Conservation (phyloP, 2,113 vertebrate species). For the Gavia stellata region DNA sequence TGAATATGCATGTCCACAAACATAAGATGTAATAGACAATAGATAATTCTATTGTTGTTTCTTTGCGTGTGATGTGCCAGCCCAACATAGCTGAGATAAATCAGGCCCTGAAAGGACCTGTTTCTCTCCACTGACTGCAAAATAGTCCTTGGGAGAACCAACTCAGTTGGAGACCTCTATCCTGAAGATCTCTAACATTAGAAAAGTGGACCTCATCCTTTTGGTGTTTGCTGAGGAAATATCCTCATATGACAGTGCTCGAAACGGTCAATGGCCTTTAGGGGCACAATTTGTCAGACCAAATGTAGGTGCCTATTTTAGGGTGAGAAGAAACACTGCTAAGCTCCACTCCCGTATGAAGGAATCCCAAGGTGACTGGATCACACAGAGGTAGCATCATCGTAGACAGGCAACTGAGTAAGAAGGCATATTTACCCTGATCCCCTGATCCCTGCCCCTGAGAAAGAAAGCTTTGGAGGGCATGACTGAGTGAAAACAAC, state of each 20-base stretch:
- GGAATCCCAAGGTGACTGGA: neutral
- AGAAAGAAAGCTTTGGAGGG: neutral
- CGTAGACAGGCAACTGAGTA: no score
- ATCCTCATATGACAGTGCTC: neutral
- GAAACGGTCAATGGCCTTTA: neutral
- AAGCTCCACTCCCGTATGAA: neutral
- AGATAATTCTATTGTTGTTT: neutral
- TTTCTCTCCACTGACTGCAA: neutral
- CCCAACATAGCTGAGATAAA: neutral
- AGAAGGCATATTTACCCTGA: fast-evolving
- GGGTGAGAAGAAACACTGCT: neutral
- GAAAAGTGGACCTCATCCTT: neutral
- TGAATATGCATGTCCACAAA: neutral
- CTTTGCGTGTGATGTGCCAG: neutral
- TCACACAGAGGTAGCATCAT: neutral
- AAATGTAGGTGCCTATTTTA: neutral
- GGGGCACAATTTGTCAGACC: neutral
- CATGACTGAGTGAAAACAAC: neutral
- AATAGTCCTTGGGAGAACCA: neutral
- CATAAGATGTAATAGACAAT: neutral
- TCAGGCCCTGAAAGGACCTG: neutral
- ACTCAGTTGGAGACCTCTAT: neutral
- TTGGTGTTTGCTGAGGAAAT: neutral
- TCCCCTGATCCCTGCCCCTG: neutral
- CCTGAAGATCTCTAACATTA: neutral